phyloP scores from a whole-genome alignment of 2,797 vertebrate species.

The Tauraco hartlaubi region DNA sequence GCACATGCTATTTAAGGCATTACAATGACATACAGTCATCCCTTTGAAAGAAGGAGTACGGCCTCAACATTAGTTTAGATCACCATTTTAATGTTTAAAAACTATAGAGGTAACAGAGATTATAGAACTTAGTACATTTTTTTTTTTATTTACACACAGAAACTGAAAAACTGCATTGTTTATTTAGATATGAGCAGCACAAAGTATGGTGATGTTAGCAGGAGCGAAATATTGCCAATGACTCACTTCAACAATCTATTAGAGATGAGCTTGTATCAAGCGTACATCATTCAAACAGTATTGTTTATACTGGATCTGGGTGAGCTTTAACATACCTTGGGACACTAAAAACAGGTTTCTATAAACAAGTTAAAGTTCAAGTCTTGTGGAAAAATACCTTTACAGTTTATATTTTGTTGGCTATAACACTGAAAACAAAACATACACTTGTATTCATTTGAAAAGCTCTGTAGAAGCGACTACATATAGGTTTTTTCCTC shows the following conservation, averaged over 20 bases:
- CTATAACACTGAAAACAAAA: conserved; percentile 62
- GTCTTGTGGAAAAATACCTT: conserved; percentile 63
- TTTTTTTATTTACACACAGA: conserved; percentile 78
- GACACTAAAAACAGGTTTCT: conserved; percentile 51
- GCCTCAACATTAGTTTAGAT: conserved; percentile 42
- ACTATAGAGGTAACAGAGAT: conserved; percentile 73
- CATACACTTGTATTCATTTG: conserved; percentile 43
- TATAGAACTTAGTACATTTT: conserved; percentile 71
- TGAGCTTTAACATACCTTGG: conserved; percentile 57
- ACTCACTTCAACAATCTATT: conserved; percentile 65
- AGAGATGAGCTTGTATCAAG: conserved; percentile 50
- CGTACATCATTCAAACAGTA: conserved; percentile 54
- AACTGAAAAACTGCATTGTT: conserved; percentile 51
- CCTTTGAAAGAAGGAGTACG: conserved; percentile 4
- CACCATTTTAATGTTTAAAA: conserved; percentile 80
- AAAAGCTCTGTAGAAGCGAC: conserved; percentile 43
- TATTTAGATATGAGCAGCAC: conserved; percentile 71
- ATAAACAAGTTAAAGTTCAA: conserved; percentile 69
- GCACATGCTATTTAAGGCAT: neutral
- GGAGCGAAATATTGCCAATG: conserved; percentile 37
- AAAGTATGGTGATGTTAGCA: conserved; percentile 57
- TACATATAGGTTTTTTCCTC: neutral
- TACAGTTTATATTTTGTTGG: conserved; percentile 59
- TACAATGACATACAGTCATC: neutral
- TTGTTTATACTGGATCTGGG: conserved; percentile 35